Evolutionary conservation across 2,888 invertebrate species (phyloP).

Genomic region (Temnothorax unifasciatus): DNA sequence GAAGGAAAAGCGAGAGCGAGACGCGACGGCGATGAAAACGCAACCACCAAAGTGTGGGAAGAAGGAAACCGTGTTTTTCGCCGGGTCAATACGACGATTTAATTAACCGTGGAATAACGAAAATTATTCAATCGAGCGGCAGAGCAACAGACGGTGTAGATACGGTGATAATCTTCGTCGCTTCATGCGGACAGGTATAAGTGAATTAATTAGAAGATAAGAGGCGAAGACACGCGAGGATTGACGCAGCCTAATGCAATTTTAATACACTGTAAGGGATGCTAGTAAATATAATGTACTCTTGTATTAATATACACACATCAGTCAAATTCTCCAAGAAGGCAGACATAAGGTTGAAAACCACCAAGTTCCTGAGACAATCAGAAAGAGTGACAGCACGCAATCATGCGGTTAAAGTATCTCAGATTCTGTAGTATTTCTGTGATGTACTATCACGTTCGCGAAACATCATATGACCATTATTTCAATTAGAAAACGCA

Average conservation of each 20-base stretch:
- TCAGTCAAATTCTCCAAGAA: not conserved
- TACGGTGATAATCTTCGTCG: slow-evolving; percentile 55
- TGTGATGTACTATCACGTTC: not conserved
- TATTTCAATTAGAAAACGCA: not conserved
- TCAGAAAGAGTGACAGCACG: not conserved
- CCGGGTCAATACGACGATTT: not conserved
- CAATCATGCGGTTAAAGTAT: not conserved
- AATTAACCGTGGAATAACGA: slow-evolving; percentile 21
- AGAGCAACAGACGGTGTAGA: not conserved
- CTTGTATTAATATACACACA: not conserved
- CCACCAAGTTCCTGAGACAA: slow-evolving; percentile 15
- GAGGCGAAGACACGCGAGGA: slow-evolving; percentile 33
- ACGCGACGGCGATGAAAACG: not conserved
- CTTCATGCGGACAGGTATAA: slow-evolving; percentile 42
- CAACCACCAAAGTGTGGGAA: not conserved
- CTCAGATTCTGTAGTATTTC: not conserved
- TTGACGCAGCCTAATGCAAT: not conserved
- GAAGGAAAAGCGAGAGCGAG: slow-evolving; percentile 16
- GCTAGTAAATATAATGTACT: not conserved
- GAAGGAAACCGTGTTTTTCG: not conserved
- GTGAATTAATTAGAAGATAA: slow-evolving; percentile 58
- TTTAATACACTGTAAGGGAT: not conserved
- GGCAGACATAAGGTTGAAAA: not conserved
- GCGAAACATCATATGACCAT: slow-evolving; percentile 1
- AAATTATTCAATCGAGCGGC: slow-evolving; percentile 27